Conservation (phyloP, 2,888 invertebrate species). For the Urechis unicinctus region DNA sequence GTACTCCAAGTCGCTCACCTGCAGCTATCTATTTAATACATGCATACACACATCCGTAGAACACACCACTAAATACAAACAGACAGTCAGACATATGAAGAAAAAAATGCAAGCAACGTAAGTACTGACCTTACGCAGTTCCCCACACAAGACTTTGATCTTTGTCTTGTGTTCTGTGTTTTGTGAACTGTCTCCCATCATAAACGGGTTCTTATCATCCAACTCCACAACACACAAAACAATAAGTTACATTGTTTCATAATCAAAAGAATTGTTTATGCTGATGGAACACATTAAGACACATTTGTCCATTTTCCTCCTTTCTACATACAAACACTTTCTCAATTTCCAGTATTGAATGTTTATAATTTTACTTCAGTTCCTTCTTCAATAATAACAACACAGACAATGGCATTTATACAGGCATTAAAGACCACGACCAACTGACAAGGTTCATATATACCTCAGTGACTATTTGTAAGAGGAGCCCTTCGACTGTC, state of each 20-base stretch:
- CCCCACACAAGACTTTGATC: slow-evolving; percentile 61
- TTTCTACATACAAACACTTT: too few relatives aligned
- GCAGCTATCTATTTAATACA: slow-evolving; percentile 54
- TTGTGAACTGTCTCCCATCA: slow-evolving; percentile 65
- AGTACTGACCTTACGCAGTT: slow-evolving; percentile 58
- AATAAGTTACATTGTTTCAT: not conserved
- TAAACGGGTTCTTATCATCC: slow-evolving; percentile 60
- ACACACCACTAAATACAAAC: not conserved
- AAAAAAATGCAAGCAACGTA: not conserved
- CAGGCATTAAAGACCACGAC: too few relatives aligned
- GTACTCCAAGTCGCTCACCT: slow-evolving; percentile 59
- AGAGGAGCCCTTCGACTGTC: slow-evolving; percentile 84
- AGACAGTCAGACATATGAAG: not conserved
- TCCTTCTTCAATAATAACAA: too few relatives aligned
- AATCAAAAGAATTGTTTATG: not conserved
- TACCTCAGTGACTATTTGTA: slow-evolving; percentile 65
- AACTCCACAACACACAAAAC: slow-evolving; percentile 53
- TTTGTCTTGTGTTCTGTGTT: slow-evolving; percentile 36
- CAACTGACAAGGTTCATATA: too few relatives aligned
- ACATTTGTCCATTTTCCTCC: too few relatives aligned
- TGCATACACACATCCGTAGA: slow-evolving; percentile 4
- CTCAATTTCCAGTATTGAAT: too few relatives aligned
- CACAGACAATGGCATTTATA: too few relatives aligned
- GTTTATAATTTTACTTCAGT: too few relatives aligned
- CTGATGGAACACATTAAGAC: too few relatives aligned